Evolutionary conservation across 2,113 vertebrate species (phyloP), one percentile per base, ranked within the genome.

Genomic region (Macheiramphus alcinus): DNA sequence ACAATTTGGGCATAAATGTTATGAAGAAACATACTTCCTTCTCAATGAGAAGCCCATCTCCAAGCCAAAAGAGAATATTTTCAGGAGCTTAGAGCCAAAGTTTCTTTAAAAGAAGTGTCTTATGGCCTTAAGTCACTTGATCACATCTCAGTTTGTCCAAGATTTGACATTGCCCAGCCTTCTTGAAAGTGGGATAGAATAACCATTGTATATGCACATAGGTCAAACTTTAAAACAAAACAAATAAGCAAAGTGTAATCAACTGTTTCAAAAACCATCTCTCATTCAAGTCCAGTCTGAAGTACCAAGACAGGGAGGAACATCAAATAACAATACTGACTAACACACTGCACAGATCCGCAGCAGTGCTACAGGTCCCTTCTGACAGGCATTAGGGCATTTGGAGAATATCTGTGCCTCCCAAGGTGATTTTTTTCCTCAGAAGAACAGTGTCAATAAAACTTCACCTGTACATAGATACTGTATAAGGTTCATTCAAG

Each of bases 401-500:
- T 94, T 86, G 66, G 71, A 96, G 87, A 61, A 7, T 71, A 75
- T 76, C 90, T 80, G 56, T 86, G 76, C 55, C 88, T 93, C 61
- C 76, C 80, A 86, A 85, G 72, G 81, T 25, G 73, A 53, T 63
- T 67, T 56, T 56, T 52, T 87, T n/a, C 73, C 80, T 94, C 67
- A 74, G 86, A 87, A 94, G 27, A 90, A 92, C 81, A 93, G 72
- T 27, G 38, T 97, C 85, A 94, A 40, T 94, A 92, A 94, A 97
- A 93, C 78, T 96, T 95, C 95, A 96, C 72, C 84, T 96, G 74
- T 96, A 97, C 88, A 96, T 36, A 96, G 83, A 96, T 71, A 97
- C 38, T 73, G 59, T 93, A 92, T 88, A 95, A 89, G 72, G 85
- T 96, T 93, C 87, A 96, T 98, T 98, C 98, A 98, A 98, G 98